Evolutionary conservation across 2,113 vertebrate species (phyloP).

Genomic region (Galeopterus variegatus): DNA sequence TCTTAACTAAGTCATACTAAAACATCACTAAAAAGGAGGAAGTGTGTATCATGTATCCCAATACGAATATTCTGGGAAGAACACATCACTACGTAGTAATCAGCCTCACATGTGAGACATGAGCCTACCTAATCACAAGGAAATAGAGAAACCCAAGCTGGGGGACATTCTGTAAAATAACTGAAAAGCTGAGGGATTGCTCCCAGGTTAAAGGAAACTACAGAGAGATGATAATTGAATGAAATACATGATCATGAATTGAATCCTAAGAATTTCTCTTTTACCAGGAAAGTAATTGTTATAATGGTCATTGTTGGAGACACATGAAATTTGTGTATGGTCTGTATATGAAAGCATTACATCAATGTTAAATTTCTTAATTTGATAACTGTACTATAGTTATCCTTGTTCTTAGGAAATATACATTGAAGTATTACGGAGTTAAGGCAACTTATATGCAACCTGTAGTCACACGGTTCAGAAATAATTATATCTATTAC

Average conservation of each 20-base stretch:
- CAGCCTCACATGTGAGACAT: not conserved
- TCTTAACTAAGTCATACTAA: conserved; percentile 15
- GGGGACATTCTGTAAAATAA: conserved; percentile 18
- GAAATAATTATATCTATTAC: not conserved
- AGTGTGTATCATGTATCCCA: not conserved
- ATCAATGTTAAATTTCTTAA: conserved; percentile 32
- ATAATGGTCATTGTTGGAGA: not conserved
- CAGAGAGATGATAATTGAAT: not conserved
- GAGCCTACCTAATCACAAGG: not conserved
- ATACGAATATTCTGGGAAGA: not conserved
- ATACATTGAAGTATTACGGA: not conserved
- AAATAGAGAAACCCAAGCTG: conserved; percentile 6
- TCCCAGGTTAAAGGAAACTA: not conserved
- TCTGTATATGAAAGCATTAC: not conserved
- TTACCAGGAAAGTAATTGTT: not conserved
- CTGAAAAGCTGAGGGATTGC: not conserved
- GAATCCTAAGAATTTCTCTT: not conserved
- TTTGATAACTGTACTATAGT: conserved; percentile 1
- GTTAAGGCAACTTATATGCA: not conserved
- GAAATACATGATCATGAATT: not conserved
- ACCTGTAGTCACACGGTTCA: not conserved
- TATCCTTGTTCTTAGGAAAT: conserved; percentile 11
- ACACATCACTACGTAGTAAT: not conserved
- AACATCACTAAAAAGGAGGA: not conserved
- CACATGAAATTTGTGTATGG: conserved; percentile 4